Conservation (phyloP, 2,797 vertebrate genomes). For the Aphelocoma californica region DNA sequence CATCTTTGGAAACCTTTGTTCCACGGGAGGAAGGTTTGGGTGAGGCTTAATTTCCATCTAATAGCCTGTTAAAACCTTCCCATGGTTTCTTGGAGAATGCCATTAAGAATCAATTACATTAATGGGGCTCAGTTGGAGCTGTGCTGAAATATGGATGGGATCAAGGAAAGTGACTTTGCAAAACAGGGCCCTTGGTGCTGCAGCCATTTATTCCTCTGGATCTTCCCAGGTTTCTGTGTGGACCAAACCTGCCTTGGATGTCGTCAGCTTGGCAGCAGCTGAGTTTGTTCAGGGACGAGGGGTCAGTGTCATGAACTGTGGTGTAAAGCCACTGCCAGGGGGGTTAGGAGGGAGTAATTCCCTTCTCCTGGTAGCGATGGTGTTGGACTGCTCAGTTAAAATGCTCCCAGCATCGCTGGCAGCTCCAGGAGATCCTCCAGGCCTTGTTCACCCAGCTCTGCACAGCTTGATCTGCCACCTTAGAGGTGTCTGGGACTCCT, state of each 20-base stretch:
- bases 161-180: constrained; percentile 46
- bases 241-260: not conserved
- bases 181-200: not conserved
- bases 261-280: not conserved
- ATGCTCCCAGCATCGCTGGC: not conserved
- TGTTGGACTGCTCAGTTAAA: not conserved
- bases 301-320: not conserved
- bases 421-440: not conserved
- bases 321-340: not conserved
- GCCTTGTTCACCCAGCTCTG: not conserved
- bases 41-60: constrained; percentile 45
- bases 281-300: not conserved
- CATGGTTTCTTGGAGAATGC: constrained; percentile 22
- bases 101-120: constrained; percentile 69
- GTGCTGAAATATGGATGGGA: constrained; percentile 29
- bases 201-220: not conserved
- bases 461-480: not conserved
- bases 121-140: constrained; percentile 58
- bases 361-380: not conserved
- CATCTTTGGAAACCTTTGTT: not conserved
- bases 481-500: not conserved
- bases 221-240: not conserved
- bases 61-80: constrained; percentile 57
- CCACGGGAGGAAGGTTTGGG: not conserved
- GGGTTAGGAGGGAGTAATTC: not conserved